A percentile compares a stretch with the other conserved stretches of the same genome.
phyloP scores from a whole-genome alignment of 2,113 vertebrate genomes.

The human region DNA sequence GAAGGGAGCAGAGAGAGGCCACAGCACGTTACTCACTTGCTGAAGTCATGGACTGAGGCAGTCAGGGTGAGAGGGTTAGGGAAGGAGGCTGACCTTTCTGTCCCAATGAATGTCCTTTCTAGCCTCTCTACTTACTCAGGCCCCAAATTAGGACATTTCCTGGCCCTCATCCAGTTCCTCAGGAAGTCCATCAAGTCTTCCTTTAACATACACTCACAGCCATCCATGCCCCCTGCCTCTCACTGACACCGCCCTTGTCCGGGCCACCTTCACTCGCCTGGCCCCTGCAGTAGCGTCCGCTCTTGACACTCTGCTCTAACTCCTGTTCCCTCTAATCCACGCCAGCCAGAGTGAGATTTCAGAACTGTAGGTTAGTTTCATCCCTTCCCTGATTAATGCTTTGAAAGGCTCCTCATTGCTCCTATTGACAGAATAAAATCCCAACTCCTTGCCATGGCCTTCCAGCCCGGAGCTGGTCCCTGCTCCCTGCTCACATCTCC shows the following conservation, averaged over 20 bases:
- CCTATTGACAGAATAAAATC: not conserved
- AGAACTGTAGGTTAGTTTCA: not conserved
- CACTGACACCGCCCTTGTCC: fast-evolving
- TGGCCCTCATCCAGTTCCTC: not conserved
- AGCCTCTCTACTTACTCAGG: not conserved
- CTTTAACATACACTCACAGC: not conserved
- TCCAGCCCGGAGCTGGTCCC: not conserved
- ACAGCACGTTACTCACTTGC: constrained; percentile 17
- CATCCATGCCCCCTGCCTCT: not conserved
- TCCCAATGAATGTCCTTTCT: not conserved
- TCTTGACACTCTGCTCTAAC: too few species aligned
- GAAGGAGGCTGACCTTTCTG: not conserved
- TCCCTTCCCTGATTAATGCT: not conserved
- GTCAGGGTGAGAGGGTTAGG: not conserved
- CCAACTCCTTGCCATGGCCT: not conserved
- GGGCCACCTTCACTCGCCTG: not conserved
- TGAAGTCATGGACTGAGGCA: constrained; percentile 21
- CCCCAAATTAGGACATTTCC: not conserved
- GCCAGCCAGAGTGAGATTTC: not conserved
- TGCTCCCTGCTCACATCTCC: not conserved
- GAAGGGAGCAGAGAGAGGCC: constrained; percentile 66
- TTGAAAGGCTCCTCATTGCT: not conserved
- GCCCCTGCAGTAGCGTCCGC: not conserved
- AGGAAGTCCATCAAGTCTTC: not conserved
- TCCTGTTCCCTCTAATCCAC: not conserved